Evolutionary conservation across 2,888 invertebrate genomes (phyloP), one percentile per base, ranked within the genome.

Genomic region (Himalopsyche japonica): DNA sequence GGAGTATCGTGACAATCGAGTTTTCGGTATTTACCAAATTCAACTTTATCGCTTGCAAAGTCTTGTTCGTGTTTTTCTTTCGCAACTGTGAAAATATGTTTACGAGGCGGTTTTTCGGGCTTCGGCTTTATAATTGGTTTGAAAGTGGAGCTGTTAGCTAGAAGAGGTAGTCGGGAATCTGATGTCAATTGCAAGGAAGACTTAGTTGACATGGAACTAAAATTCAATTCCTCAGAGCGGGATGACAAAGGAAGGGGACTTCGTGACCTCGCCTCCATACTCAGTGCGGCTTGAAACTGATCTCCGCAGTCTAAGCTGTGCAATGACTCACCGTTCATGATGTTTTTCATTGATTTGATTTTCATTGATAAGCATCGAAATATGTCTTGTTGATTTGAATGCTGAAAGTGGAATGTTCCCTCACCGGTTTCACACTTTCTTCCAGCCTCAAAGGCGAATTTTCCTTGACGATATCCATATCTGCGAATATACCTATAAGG

Each of bases 371-470:
- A 93, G 89, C 96, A 97, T 87, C 96, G 94, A 87, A 94, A 97
- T 87, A 97, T 96, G 89, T 97, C 97, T 87, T 96, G 95, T 87
- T 96, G 96, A 89, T 96, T 96, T 70, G 94, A 94, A 89, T 97
- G 96, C 89, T 96, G 96, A 85, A 97, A 90, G 84, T 95, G 95
- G 88, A 97, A 97, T 5, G 94, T 94, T 0, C 97, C 97, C 91
- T 97, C 97, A 0, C 97, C 97, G 0, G 96, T 96, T 87, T 95
- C 95, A 90, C 97, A 97, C 90, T 97, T 97, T 84, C 97, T 93
- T 0, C 97, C 97, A 27, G 97, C 97, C 92, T 97, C 97, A 90
- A 97, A 97, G 48, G 96, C 96, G 89, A 97, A 97, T 90, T 95
- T 96, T 70, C 96, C 96, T 89, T 95, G 95, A 87, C 96, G 94